Evolutionary conservation across 2,113 vertebrate genomes (phyloP), one percentile per base, ranked within the genome.

Genomic region (Cottus gobio): DNA sequence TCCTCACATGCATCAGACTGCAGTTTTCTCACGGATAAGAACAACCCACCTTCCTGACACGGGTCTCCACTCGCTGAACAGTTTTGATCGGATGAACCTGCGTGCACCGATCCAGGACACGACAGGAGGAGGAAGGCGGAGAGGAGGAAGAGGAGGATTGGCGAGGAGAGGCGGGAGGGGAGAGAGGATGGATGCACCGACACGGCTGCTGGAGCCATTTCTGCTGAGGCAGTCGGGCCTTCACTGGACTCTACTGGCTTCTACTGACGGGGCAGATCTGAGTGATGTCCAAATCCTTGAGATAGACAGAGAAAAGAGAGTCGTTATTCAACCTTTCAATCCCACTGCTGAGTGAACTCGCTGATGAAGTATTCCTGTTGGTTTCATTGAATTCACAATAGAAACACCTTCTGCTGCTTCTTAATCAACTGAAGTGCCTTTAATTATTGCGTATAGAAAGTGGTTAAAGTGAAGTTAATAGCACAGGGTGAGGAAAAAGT

Each of bases 31-130:
- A 54, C 20, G 15, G 30, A 68, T 31, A 13, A 61, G 18, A 24
- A 28, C 6, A 11, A 77, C 91, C 66, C 72, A 46, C 96, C 96
- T 75, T 95, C 94, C 44, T 90, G 82, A 89, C 96, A 96, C 28
- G 83, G 83, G 1, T 92, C 92, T 71, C 91, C 93, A 3, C 50
- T 36, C 1, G 93, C 89, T 0, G 92, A 85, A 69, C 95, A 96
- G 87, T 89, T 94, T 11, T 89, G 94, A 12, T 46, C 24, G 5
- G 85, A 13, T 0, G 86, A 86, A 6, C 56, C 61, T 3, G 90
- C 91, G 0, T 80, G 81, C 24, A 73, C 92, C 0, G 76, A 79
- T 66, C 79, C 77, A 1, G 86, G 73, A 60, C 90, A 90, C 4
- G 88, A 85, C 72, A 93, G 75, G 28, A 94, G 70, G 64, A 91